Evolutionary conservation across 2,888 invertebrate genomes (phyloP), one percentile per base, ranked within the genome.

Genomic region (Linnaemya tessellans): DNA sequence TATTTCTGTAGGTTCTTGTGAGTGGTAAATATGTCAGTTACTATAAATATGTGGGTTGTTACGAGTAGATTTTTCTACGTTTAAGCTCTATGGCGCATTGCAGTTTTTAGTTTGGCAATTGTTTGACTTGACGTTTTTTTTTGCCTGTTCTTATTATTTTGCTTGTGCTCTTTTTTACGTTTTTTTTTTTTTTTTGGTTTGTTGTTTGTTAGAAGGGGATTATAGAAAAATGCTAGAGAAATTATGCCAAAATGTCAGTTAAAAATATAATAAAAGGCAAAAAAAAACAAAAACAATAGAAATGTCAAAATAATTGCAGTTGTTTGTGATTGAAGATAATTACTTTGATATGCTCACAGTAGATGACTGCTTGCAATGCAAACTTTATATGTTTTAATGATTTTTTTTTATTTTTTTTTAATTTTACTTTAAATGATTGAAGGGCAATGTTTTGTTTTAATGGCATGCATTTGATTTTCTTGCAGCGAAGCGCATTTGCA

Each of bases 271-370:
- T n/a, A n/a, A n/a, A n/a, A n/a, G n/a, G n/a, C n/a, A n/a, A n/a
- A 30, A 25, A 41, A 11, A 8, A 15, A 1, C 0, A 74, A 80
- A 18, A 51, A 46, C 43, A 73, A 80, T 85, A 58, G 84, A 87
- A 87, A 84, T 86, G 87, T 84, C 85, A 87, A 84, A 80, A 87
- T 85, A 87, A 87, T 86, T 86, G 87, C 87, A 85, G 79, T 82
- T 82, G 80, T 82, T 82, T 82, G 51, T 82, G 82, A 82, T 80
- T 82, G 85, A 79, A 82, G 82, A 82, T 82, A 85, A 85, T 85
- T 85, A 75, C 71, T 82, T 64, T 79, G 85, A 71, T 80, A 35
- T 73, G 30, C 18, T 67, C 10, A 13, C n/a, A 18, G 41, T 75
- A 68, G 18, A 78, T 58, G 60, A 60, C 9, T 43, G 62, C 43